Percentiles rank a stretch among this genome's conserved stretches.
Conservation (phyloP, 2,113 vertebrate species). For the Holacanthus passer region DNA sequence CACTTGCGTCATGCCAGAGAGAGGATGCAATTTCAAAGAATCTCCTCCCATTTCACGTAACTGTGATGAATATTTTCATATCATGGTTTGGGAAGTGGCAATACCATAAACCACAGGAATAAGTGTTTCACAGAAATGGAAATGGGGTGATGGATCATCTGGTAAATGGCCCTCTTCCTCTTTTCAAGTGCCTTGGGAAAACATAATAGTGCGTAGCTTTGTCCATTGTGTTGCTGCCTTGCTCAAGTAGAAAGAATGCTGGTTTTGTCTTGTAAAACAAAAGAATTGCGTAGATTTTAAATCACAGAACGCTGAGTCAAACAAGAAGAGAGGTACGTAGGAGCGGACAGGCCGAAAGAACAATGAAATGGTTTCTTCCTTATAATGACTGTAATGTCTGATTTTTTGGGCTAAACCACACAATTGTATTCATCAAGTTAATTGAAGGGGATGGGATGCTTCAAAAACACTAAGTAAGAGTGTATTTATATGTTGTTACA, state of each 20-base stretch:
- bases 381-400: slow-evolving; percentile 5
- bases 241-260: slow-evolving; percentile 57
- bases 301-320: slow-evolving; percentile 56
- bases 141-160: slow-evolving; percentile 48
- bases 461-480: neutral
- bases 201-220: slow-evolving; percentile 58
- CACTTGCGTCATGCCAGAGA: slow-evolving; percentile 21
- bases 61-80: slow-evolving; percentile 67
- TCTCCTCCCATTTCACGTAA: slow-evolving; percentile 43
- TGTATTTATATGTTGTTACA: slow-evolving; percentile 14
- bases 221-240: slow-evolving; percentile 61
- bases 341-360: neutral
- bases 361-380: slow-evolving; percentile 39
- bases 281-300: slow-evolving; percentile 51
- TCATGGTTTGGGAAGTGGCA: slow-evolving; percentile 66
- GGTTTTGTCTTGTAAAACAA: slow-evolving; percentile 64
- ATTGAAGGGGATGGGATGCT: slow-evolving; percentile 31
- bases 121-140: slow-evolving; percentile 69
- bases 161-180: slow-evolving; percentile 54
- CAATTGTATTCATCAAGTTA: slow-evolving; percentile 7
- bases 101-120: slow-evolving; percentile 51
- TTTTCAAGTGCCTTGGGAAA: slow-evolving; percentile 56
- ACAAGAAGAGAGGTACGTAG: neutral
- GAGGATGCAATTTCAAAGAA: slow-evolving; percentile 41
- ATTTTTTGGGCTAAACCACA: slow-evolving; percentile 8